phyloP scores from a whole-genome alignment of 2,888 invertebrate species.

The Drosophila nr. medialis region DNA sequence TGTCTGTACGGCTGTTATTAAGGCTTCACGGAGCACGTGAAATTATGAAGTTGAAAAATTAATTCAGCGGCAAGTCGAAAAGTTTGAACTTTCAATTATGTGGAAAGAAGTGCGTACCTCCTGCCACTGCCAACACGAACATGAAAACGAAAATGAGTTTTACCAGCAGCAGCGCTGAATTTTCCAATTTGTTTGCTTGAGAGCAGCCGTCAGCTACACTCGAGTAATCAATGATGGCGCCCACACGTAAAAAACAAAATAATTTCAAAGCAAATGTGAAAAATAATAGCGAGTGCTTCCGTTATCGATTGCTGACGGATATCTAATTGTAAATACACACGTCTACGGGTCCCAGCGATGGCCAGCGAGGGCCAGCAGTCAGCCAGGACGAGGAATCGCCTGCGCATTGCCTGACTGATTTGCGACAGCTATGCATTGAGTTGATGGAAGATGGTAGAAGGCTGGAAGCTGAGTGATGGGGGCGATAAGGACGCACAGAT shows the following conservation, averaged over 20 bases:
- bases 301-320: slow-evolving; percentile 65
- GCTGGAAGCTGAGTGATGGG: slow-evolving; percentile 1
- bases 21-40: slow-evolving; percentile 63
- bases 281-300: slow-evolving; percentile 60
- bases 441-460: slow-evolving; percentile 25
- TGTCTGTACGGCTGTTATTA: slow-evolving; percentile 58
- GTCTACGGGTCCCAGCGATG: slow-evolving; percentile 6
- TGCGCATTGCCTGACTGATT: slow-evolving; percentile 47
- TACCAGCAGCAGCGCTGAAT: slow-evolving; percentile 39
- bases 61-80: slow-evolving; percentile 77
- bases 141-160: slow-evolving; percentile 55
- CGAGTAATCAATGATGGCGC: slow-evolving; percentile 68
- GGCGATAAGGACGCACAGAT: neutral
- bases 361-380: neutral
- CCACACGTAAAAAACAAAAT: slow-evolving; percentile 24
- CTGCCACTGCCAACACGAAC: slow-evolving; percentile 41
- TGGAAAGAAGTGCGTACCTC: slow-evolving; percentile 51
- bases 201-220: slow-evolving; percentile 73
- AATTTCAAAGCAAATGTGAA: slow-evolving; percentile 53
- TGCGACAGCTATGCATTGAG: slow-evolving; percentile 45
- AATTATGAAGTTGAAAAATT: slow-evolving; percentile 79
- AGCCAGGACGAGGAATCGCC: slow-evolving; percentile 6
- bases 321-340: slow-evolving; percentile 72
- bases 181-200: slow-evolving; percentile 73
- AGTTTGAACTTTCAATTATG: slow-evolving; percentile 78